Percentiles rank a stretch among this genome's conserved stretches.
Conservation (phyloP, 2,888 invertebrate species). For the Yponomeuta cagnagella region DNA sequence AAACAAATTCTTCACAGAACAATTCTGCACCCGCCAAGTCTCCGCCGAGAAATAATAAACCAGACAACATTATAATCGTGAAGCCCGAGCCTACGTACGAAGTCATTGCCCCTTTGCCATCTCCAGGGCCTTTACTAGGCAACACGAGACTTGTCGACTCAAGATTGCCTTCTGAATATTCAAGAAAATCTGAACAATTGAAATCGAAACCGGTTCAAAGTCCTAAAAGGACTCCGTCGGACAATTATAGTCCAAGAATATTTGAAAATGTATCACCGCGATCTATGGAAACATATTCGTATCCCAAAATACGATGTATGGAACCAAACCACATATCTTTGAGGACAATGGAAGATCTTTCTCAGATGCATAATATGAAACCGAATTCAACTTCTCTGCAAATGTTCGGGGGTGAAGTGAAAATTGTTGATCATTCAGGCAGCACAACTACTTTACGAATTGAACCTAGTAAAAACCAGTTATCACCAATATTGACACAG, state of each 20-base stretch:
- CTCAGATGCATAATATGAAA: constrained; percentile 66
- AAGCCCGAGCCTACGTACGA: constrained; percentile 61
- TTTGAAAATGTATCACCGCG: constrained; percentile 61
- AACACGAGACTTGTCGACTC: constrained; percentile 87
- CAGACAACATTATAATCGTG: constrained; percentile 73
- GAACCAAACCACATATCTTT: constrained; percentile 66
- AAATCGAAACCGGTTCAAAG: constrained; percentile 45
- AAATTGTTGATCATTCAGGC: constrained; percentile 81
- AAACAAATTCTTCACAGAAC: constrained; percentile 52
- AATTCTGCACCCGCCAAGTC: constrained; percentile 48
- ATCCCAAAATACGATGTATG: constrained; percentile 67
- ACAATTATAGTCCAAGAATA: constrained; percentile 56
- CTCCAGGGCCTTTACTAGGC: constrained; percentile 88
- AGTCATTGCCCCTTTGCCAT: constrained; percentile 80
- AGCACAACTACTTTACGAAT: constrained; percentile 82
- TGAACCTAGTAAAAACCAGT: constrained; percentile 77
- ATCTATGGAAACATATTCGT: constrained; percentile 57
- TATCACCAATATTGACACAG: constrained; percentile 74
- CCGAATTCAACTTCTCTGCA: constrained; percentile 75
- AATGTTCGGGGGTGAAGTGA: constrained; percentile 87
- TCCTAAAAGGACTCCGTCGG: constrained; percentile 58
- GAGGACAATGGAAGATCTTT: constrained; percentile 75
- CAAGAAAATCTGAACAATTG: constrained; percentile 44
- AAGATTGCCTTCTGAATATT: constrained; percentile 57
- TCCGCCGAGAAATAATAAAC: constrained; percentile 61